Evolutionary conservation across 2,888 invertebrate genomes (phyloP), one percentile per base, ranked within the genome.

Genomic region (Phrixothrix hirtus): DNA sequence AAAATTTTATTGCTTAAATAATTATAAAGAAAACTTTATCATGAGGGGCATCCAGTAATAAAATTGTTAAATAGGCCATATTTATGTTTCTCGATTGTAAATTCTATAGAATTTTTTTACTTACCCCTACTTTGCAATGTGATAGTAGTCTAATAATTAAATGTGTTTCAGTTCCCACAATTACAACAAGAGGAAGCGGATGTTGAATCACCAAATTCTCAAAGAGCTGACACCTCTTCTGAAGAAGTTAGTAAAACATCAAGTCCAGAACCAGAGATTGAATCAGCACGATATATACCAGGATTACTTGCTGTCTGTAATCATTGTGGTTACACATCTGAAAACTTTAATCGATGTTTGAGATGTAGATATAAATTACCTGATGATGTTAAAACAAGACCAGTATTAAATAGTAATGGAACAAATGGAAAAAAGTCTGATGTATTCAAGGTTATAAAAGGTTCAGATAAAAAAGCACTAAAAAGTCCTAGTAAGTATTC

Each of bases 291-390:
- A 61, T 81, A 79, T 57, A 80, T 88, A 17, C 83, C 85, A 26
- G 90, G 90, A 39, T 86, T 83, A 78, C 76, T 87, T 59, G 90
- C 90, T 4, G 81, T 93, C 1, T 94, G 94, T 74, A 83, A 83
- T 57, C 81, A 82, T 59, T 94, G 94, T 73, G 93, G 93, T 11
- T 85, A 87, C 68, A 81, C 86, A 34, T 90, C 91, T 41, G 81
- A 82, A 63, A 87, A 92, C 73, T 89, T 92, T 72, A 86, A 84
- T 62, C 83, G 83, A 55, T 94, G 94, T 76, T 84, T 87, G 74
- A 74, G 83, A 61, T 89, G 89, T 77, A 84, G 82, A 70, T 79
- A 85, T 65, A 83, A 85, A 67, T 82, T 89, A 62, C 83, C 85
- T 1, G 87, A 87, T 55, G 85, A 87, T 65, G 87, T 88, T 17